Percentiles rank a stretch among this genome's conserved stretches.
These are phyloP conservation scores for Anguilla obscura DNA, from an alignment of 2,797 vertebrate genomes.

Conservation along the genomic window DNA sequence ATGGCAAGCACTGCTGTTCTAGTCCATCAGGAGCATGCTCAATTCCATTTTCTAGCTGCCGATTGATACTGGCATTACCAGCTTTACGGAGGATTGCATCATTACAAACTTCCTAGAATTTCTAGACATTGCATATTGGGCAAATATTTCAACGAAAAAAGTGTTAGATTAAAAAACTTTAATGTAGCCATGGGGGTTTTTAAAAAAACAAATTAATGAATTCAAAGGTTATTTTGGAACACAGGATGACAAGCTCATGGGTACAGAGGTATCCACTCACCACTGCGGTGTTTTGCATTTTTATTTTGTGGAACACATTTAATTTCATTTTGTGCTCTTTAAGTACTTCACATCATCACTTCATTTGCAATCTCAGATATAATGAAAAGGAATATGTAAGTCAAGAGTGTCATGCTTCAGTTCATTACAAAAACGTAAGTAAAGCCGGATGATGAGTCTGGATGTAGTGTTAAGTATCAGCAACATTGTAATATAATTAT, in stretches of 20 bases:
- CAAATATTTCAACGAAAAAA: neutral
- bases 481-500: neutral
- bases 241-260: neutral
- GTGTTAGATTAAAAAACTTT: neutral
- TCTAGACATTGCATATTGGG: neutral
- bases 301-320: neutral
- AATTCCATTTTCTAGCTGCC: neutral
- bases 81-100: neutral
- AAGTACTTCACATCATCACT: neutral
- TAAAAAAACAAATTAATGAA: neutral
- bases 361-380: neutral
- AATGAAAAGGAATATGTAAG: neutral
- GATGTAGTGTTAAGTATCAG: neutral
- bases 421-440: neutral
- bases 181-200: neutral
- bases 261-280: neutral
- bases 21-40: neutral
- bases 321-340: neutral
- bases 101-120: neutral
- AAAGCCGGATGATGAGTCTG: neutral
- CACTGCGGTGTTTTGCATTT: neutral
- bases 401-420: conserved; percentile 3
- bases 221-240: neutral
- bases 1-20: too few species aligned
- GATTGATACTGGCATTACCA: neutral